These are phyloP conservation scores for Notodonta dromedarius DNA, from an alignment of 2,888 invertebrate species.

Conservation along the genomic window DNA sequence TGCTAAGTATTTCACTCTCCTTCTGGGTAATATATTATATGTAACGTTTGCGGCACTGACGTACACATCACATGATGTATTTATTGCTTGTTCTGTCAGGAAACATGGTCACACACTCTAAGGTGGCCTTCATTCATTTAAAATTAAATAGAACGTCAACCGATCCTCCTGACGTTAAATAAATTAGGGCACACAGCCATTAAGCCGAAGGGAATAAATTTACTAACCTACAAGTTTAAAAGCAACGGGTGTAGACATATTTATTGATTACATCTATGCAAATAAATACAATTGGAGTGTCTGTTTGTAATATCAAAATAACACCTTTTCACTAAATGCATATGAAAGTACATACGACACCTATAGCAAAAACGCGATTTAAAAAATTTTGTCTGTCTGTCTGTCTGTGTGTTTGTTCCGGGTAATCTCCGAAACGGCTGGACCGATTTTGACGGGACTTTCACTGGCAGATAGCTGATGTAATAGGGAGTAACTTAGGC, in stretches of 20 bases:
- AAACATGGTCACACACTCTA: slow-evolving; percentile 52
- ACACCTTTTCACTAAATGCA: too few species aligned
- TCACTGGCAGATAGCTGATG: too few species aligned
- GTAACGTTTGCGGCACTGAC: slow-evolving; percentile 54
- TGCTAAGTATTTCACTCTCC: slow-evolving; percentile 65
- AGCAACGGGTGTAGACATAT: slow-evolving; percentile 36
- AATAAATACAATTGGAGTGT: too few species aligned
- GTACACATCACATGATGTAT: slow-evolving; percentile 61
- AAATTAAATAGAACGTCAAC: slow-evolving; percentile 73
- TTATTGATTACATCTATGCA: background rate
- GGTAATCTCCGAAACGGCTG: too few species aligned
- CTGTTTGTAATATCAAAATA: too few species aligned
- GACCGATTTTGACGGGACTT: too few species aligned
- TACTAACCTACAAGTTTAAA: slow-evolving; percentile 58
- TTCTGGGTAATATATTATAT: slow-evolving; percentile 60
- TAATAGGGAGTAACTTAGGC: too few species aligned
- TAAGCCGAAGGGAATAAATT: slow-evolving; percentile 64
- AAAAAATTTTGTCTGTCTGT: too few species aligned
- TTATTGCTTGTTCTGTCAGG: slow-evolving; percentile 60
- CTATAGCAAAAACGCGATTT: too few species aligned
- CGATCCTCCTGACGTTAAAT: slow-evolving; percentile 68
- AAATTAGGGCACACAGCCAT: slow-evolving; percentile 67
- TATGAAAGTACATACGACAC: too few species aligned
- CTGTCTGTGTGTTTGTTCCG: too few species aligned
- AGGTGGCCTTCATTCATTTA: slow-evolving; percentile 70